These are phyloP conservation scores for Isaurus tuberculatus DNA, from an alignment of 92 coral and sea anemone species.

Conservation along the genomic window DNA sequence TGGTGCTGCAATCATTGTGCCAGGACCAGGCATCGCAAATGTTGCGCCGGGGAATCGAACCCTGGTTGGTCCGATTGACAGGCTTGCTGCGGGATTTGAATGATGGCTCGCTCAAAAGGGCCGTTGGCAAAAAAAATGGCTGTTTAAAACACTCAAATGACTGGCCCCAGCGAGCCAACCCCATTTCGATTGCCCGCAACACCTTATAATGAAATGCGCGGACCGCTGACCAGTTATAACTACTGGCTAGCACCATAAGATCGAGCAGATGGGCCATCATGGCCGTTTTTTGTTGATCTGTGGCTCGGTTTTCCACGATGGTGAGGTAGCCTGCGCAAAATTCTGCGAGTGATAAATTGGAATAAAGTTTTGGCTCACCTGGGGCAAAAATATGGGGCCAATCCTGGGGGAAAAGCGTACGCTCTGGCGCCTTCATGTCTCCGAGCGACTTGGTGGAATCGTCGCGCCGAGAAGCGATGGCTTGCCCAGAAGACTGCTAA, in stretches of 20 bases:
- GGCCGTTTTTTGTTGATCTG: not conserved
- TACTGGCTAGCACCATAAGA: too few species aligned
- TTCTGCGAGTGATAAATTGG: constrained; percentile 22
- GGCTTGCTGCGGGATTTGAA: constrained; percentile 29
- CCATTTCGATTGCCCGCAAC: constrained; percentile 17
- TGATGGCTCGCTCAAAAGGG: constrained; percentile 28
- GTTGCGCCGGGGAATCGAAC: constrained; percentile 14
- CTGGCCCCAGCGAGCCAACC: constrained; percentile 46
- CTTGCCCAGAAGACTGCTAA: too few species aligned
- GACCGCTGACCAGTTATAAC: too few species aligned
- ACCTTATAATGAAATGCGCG: constrained; percentile 30
- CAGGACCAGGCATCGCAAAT: constrained; percentile 13
- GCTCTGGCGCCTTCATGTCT: too few species aligned
- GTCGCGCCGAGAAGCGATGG: too few species aligned
- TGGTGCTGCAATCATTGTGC: constrained; percentile 34
- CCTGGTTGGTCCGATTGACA: constrained; percentile 12
- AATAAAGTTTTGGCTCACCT: constrained; percentile 21
- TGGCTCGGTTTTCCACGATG: not conserved
- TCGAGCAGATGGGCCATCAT: too few species aligned
- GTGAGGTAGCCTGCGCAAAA: constrained; percentile 21
- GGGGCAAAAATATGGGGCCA: too few species aligned
- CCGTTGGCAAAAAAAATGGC: constrained; percentile 45
- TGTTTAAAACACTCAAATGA: constrained; percentile 49
- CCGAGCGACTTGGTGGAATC: too few species aligned
- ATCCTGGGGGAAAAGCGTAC: too few species aligned